Evolutionary conservation across 2,888 invertebrate genomes (phyloP), one percentile per base, ranked within the genome.

Genomic region (Catocala sponsa): DNA sequence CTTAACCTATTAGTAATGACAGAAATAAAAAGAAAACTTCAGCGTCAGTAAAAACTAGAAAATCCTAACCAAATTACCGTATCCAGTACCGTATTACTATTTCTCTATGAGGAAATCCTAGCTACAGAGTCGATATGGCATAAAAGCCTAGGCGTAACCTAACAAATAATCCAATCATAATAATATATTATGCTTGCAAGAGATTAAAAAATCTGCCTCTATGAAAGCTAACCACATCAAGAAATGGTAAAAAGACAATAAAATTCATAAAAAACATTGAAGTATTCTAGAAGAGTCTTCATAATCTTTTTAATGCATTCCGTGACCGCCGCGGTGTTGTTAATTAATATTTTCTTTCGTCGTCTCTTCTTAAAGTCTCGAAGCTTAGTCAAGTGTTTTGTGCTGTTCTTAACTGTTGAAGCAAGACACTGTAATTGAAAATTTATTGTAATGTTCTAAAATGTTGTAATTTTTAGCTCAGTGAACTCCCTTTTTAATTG

Each of bases 281-380:
- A 46, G 43, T 6, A 50, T n/a, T 43, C 33, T 7, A n/a, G 44
- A n/a, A 12, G 15, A 38, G 48, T 49, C 50, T 41, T 4, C 41
- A 13, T 57, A 53, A 56, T 63, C 44, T 46, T 51, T 50, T 60
- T 58, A 63, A 59, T 55, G 49, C 42, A 61, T 58, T 61, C 49
- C 32, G 55, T 58, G 63, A 71, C 71, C 65, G 48, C 44, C 6
- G 6, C n/a, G 33, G 33, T 44, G 54, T 33, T 57, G 46, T 53
- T 68, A 53, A 65, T 73, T 68, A 65, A 62, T 61, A 68, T 63
- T 68, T 63, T 60, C 38, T 68, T 68, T 61, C 58, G 33, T 33
- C 43, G 25, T 52, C 55, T 25, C 56, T 55, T 12, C 38, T 57
- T 52, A 59, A 58, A 59, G 35, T 59, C 53, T n/a, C 35, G 49